Conservation (phyloP, 2,888 invertebrate species). For the Prosopocoilus inquinatus region DNA sequence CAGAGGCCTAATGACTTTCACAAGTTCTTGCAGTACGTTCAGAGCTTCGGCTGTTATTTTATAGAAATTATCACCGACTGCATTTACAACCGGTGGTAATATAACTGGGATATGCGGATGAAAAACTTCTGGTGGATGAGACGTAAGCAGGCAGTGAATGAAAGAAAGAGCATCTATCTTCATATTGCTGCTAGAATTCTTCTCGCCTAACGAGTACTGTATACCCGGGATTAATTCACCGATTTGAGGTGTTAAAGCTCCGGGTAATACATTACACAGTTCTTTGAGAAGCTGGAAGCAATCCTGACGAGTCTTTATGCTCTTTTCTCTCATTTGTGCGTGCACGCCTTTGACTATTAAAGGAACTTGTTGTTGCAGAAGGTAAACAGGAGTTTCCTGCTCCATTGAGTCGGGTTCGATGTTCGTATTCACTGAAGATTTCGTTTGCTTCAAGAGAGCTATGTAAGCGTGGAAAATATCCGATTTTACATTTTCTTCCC, state of each 20-base stretch:
- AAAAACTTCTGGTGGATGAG: conserved; percentile 77
- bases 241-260: conserved; percentile 81
- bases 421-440: conserved; percentile 64
- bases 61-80: conserved; percentile 95
- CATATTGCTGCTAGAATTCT: conserved; percentile 95
- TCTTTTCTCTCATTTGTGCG: conserved; percentile 80
- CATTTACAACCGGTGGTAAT: conserved; percentile 80
- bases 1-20: conserved; percentile 88
- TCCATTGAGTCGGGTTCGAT: conserved; percentile 71
- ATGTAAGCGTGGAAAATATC: conserved; percentile 97
- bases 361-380: conserved; percentile 64
- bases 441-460: conserved; percentile 86
- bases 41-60: conserved; percentile 98
- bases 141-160: conserved; percentile 77
- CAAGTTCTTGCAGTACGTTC: conserved; percentile 87
- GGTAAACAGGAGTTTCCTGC: conserved; percentile 66
- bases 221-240: conserved; percentile 85
- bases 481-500: conserved; percentile 98
- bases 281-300: conserved; percentile 90
- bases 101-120: conserved; percentile 76
- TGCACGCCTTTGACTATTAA: conserved; percentile 85
- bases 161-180: conserved; percentile 96
- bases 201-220: conserved; percentile 84
- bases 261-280: conserved; percentile 84
- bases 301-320: conserved; percentile 86